phyloP scores from a whole-genome alignment of 2,113 vertebrate genomes.

The Candoia aspera region DNA sequence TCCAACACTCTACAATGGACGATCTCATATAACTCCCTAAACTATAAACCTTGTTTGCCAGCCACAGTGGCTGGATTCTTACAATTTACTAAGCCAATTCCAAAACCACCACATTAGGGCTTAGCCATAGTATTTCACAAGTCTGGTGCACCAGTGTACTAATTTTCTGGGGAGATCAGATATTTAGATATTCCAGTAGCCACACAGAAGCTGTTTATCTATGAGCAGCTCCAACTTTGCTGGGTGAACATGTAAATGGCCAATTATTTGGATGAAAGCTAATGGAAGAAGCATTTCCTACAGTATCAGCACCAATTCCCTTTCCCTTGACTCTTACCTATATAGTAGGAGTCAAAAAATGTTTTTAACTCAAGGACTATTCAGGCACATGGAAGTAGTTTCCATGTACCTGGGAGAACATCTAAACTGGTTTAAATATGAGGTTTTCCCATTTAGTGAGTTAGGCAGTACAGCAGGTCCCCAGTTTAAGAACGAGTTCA shows the following conservation, averaged over 20 bases:
- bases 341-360: not conserved
- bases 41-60: not conserved
- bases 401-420: not conserved
- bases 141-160: not conserved
- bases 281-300: not conserved
- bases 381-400: not conserved
- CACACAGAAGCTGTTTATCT: not conserved
- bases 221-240: not conserved
- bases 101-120: not conserved
- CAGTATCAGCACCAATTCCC: not conserved
- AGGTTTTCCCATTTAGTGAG: not conserved
- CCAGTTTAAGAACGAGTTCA: too few species aligned
- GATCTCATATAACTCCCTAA: not conserved
- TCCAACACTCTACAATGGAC: not conserved
- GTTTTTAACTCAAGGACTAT: not conserved
- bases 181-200: not conserved
- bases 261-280: not conserved
- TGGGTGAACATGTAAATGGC: not conserved
- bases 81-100: not conserved
- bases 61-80: not conserved
- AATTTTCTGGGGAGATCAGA: not conserved
- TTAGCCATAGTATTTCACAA: not conserved
- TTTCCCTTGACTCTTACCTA: not conserved
- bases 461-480: not conserved
- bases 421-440: not conserved